Percentiles rank a stretch among this genome's conserved stretches.
Evolutionary conservation across 1,140 invertebrate species (phyloP).

Genomic region (Temnothorax longispinosus): DNA sequence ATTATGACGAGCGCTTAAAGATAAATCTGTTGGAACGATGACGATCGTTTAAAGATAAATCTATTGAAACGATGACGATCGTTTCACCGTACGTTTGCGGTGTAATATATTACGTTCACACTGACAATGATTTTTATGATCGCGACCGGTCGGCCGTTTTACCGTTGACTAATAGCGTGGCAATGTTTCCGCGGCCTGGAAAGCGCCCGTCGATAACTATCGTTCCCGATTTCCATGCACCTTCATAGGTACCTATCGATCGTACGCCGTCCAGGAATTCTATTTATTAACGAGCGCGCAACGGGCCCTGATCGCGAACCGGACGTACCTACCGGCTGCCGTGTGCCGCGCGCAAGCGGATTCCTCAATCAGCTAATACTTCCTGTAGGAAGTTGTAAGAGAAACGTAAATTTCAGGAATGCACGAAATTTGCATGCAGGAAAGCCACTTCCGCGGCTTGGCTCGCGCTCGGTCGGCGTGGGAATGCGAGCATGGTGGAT

Average conservation of each 20-base stretch:
- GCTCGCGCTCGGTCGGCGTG: slow-evolving; percentile 18
- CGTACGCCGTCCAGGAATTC: slow-evolving; percentile 38
- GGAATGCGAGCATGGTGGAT: slow-evolving; percentile 36
- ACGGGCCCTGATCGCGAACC: slow-evolving; percentile 1
- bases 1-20: slow-evolving; percentile 6
- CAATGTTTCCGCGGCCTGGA: slow-evolving; percentile 22
- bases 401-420: slow-evolving; percentile 52
- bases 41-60: not conserved
- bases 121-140: slow-evolving; percentile 41
- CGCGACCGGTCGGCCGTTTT: slow-evolving; percentile 45
- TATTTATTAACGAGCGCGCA: slow-evolving; percentile 48
- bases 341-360: not conserved
- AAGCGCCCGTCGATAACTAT: slow-evolving; percentile 35
- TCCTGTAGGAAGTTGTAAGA: slow-evolving; percentile 53
- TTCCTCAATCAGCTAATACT: slow-evolving; percentile 29
- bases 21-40: not conserved
- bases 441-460: slow-evolving; percentile 36
- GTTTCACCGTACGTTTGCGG: not conserved
- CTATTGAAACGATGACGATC: not conserved
- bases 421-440: slow-evolving; percentile 53
- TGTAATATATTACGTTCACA: slow-evolving; percentile 10
- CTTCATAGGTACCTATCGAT: slow-evolving; percentile 45
- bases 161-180: slow-evolving; percentile 59
- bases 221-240: slow-evolving; percentile 30
- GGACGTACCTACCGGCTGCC: not conserved